Evolutionary conservation across 2,888 invertebrate species (phyloP).

Genomic region (Athripsodes cinereus): DNA sequence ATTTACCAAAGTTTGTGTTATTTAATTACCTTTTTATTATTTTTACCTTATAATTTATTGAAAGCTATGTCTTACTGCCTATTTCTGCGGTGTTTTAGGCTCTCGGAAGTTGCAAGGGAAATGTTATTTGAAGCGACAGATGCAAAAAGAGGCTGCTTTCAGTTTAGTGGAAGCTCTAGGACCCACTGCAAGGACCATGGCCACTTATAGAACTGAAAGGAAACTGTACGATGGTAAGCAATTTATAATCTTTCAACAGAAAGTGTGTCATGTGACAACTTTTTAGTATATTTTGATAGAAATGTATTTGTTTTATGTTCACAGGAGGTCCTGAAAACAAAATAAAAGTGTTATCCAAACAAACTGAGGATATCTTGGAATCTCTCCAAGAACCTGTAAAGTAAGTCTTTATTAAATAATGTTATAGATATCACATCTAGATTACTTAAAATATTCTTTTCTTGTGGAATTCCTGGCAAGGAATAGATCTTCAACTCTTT

Average conservation of each 20-base stretch:
- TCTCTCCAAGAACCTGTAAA: too few species aligned
- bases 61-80: too few species aligned
- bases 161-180: slow-evolving; percentile 44
- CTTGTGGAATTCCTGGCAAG: too few species aligned
- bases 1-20: slow-evolving; percentile 45
- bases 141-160: slow-evolving; percentile 40
- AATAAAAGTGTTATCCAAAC: not conserved
- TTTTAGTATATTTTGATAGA: too few species aligned
- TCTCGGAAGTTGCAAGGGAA: slow-evolving; percentile 42
- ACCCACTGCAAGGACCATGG: slow-evolving; percentile 40
- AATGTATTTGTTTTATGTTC: not conserved
- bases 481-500: too few species aligned
- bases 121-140: slow-evolving; percentile 35
- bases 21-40: not conserved
- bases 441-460: too few species aligned
- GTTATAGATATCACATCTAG: too few species aligned
- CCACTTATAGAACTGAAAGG: slow-evolving; percentile 37
- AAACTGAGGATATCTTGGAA: not conserved
- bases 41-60: too few species aligned
- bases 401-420: too few species aligned
- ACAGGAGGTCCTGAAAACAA: not conserved
- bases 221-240: slow-evolving; percentile 6
- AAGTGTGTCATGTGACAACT: too few species aligned
- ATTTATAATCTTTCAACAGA: not conserved
- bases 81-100: slow-evolving; percentile 38